phyloP scores from a whole-genome alignment of 2,113 vertebrate genomes.

The Piaya cayana region DNA sequence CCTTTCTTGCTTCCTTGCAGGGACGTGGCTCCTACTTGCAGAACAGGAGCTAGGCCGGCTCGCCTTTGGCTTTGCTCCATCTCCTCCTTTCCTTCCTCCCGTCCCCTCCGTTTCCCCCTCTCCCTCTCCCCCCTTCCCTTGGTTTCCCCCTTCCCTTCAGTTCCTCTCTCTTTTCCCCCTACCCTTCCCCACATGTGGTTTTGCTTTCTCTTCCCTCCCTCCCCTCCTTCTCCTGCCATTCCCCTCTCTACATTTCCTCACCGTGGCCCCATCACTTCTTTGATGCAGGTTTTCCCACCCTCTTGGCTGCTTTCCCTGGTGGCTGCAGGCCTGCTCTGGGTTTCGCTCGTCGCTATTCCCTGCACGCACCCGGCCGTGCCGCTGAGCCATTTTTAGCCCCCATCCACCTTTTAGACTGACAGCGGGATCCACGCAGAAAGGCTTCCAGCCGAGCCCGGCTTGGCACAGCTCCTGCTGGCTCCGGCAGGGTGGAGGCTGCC shows the following conservation, averaged over 20 bases:
- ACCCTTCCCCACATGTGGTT: too few relatives aligned
- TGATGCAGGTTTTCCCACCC: neutral
- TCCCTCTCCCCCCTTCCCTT: too few relatives aligned
- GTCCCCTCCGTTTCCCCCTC: too few relatives aligned
- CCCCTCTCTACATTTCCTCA: too few relatives aligned
- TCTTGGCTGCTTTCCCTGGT: neutral
- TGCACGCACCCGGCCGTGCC: neutral
- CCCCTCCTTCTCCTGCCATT: too few relatives aligned
- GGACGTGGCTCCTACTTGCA: too few relatives aligned
- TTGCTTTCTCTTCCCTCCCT: neutral
- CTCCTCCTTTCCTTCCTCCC: too few relatives aligned
- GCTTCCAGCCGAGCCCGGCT: neutral
- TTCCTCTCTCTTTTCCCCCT: too few relatives aligned
- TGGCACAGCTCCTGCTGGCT: conserved; percentile 2
- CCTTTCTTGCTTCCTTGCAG: too few relatives aligned
- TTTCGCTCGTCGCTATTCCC: neutral
- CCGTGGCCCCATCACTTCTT: neutral
- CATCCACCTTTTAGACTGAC: neutral
- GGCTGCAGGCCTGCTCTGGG: neutral
- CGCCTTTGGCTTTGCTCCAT: too few relatives aligned
- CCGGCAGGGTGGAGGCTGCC: neutral
- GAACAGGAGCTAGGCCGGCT: too few relatives aligned
- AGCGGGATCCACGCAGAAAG: neutral
- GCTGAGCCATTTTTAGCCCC: conserved; percentile 32
- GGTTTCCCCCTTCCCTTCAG: too few relatives aligned